phyloP scores from a whole-genome alignment of 2,888 invertebrate species.

The Ariolimax columbianus region DNA sequence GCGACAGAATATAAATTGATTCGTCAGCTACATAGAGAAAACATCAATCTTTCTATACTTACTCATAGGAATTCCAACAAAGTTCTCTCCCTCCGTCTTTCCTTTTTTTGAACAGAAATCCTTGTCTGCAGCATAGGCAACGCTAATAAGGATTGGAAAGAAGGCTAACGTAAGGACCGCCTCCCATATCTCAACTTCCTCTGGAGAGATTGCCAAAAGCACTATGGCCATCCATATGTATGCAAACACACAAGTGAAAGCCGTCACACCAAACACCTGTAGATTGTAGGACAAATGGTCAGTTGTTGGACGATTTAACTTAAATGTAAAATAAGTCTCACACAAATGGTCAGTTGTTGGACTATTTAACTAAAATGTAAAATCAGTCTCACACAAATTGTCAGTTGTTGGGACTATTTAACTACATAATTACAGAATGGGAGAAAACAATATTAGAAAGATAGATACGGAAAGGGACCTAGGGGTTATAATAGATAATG shows the following conservation, averaged over 20 bases:
- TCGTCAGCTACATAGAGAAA: too few species aligned
- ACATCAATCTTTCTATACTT: constrained; percentile 51
- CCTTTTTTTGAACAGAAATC: constrained; percentile 69
- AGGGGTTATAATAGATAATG: too few species aligned
- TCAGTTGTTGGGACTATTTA: too few species aligned
- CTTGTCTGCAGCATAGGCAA: constrained; percentile 82
- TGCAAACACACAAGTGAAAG: constrained; percentile 81
- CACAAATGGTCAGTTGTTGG: too few species aligned
- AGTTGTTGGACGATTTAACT: too few species aligned
- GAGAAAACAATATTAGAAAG: too few species aligned
- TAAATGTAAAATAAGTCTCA: too few species aligned
- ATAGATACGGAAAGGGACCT: too few species aligned
- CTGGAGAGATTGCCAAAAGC: constrained; percentile 78
- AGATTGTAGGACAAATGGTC: not conserved
- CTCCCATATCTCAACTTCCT: constrained; percentile 81
- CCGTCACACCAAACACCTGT: constrained; percentile 64
- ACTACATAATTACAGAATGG: too few species aligned
- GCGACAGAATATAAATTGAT: too few species aligned
- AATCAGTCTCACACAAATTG: too few species aligned
- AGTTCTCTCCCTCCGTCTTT: constrained; percentile 69
- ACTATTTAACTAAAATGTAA: too few species aligned
- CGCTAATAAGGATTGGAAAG: constrained; percentile 81
- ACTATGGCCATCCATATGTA: constrained; percentile 83
- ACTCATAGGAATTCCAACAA: constrained; percentile 70
- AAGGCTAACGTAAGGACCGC: constrained; percentile 82